Percentiles rank a stretch among this genome's conserved stretches.
Conservation (phyloP, 2,888 invertebrate species). For the Aelia acuminata region DNA sequence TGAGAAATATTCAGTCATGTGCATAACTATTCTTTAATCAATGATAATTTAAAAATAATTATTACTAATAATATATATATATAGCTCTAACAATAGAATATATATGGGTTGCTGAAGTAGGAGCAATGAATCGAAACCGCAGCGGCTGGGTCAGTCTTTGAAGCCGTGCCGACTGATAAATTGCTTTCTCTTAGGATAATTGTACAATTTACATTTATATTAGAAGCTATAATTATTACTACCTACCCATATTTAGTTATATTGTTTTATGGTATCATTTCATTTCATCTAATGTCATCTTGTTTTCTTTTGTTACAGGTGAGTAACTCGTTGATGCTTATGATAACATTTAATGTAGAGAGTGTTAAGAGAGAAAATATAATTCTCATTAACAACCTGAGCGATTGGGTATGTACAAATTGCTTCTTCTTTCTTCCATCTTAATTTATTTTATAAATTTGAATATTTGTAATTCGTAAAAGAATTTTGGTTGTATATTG, state of each 20-base stretch:
- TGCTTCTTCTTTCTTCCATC: too few species aligned
- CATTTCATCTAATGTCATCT: not conserved
- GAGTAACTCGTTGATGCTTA: not conserved
- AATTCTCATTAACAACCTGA: not conserved
- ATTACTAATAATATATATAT: too few species aligned
- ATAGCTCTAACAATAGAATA: not conserved
- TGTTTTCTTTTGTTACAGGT: not conserved
- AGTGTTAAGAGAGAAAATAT: not conserved
- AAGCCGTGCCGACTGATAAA: not conserved
- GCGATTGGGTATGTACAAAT: not conserved
- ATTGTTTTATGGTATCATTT: not conserved
- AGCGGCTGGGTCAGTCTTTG: not conserved
- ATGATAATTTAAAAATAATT: not conserved
- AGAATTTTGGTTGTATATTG: too few species aligned
- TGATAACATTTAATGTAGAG: not conserved
- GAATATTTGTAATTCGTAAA: too few species aligned
- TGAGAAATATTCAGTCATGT: too few species aligned
- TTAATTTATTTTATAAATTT: too few species aligned
- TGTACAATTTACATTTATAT: conserved; percentile 44
- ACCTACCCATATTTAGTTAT: conserved; percentile 37
- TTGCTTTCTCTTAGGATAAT: conserved; percentile 24
- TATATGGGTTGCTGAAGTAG: not conserved
- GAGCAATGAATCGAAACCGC: not conserved
- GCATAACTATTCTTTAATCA: too few species aligned
- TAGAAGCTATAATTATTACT: not conserved